Evolutionary conservation across 1,140 invertebrate genomes (phyloP), one percentile per base, ranked within the genome.

Genomic region (Propsilocerus akamusi): DNA sequence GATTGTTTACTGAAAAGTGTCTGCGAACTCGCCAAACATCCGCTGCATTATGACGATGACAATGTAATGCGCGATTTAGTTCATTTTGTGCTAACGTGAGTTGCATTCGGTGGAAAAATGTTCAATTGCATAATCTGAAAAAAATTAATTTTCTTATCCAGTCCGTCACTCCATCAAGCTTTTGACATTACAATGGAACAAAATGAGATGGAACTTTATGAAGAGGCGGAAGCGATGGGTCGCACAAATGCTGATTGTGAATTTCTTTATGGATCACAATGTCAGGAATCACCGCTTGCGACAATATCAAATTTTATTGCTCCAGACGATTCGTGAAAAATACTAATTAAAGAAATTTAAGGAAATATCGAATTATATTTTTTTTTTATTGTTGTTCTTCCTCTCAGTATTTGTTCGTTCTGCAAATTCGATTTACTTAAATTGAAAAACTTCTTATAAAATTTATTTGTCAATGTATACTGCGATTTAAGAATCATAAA

Each of bases 51-150:
- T 11, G 50, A 58, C 34, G 54, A 61, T 10, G 54, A 46, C 30
- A 56, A 59, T n/a, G 50, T 53, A 6, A 14, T 65, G 37, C 50
- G 58, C 6, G 57, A 57, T 8, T 49, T 64, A 20, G 25, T 65
- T 17, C 56, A 55, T 11, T 64, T 65, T 49, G 24, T 65, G 34
- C 56, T 65, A 28, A 62, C 60, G 63, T 65, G 58, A 58, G 59
- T 58, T 25, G 28, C 1, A 32, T 12, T 25, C 28, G 14, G 10
- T 48, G 28, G 6, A 30, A 24, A n/a, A 37, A 47, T 14, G 23
- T 8, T 1, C 12, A 48, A 28, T 14, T 8, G 12, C 41, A 26
- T 3, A 26, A 22, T 26, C 30, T 11, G 22, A 10, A 34, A 14
- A 46, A 5, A 25, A 41, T 7, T 54, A 26, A 20, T 30, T 49